These are phyloP conservation scores for Darevskia nairensis DNA, from an alignment of 2,797 vertebrate genomes.

Conservation along the genomic window DNA sequence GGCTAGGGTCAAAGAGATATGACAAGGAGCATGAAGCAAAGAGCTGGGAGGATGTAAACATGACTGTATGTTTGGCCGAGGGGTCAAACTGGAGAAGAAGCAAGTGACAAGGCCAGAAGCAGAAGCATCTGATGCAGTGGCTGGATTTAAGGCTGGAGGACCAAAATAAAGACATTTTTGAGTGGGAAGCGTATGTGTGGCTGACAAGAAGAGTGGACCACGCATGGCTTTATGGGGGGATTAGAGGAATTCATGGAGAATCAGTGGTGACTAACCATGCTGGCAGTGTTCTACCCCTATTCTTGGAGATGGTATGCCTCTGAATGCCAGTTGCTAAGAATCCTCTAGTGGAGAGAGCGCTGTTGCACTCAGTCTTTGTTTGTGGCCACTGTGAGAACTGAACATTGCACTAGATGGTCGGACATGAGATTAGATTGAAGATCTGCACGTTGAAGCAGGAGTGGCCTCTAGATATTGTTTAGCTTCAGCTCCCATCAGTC, in stretches of 20 bases:
- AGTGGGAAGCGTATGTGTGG: background rate
- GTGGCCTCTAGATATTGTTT: background rate
- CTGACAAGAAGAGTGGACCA: background rate
- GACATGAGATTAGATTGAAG: background rate
- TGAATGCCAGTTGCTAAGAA: too few species aligned
- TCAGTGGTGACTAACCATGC: too few species aligned
- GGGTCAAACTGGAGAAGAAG: background rate
- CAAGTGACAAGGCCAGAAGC: background rate
- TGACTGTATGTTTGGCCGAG: background rate
- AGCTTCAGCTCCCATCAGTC: too few species aligned
- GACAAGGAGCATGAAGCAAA: background rate
- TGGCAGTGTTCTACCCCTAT: too few species aligned
- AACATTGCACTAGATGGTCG: too few species aligned
- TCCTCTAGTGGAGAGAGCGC: too few species aligned
- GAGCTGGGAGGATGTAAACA: background rate
- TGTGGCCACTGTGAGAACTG: too few species aligned
- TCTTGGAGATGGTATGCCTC: too few species aligned
- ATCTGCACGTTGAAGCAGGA: background rate
- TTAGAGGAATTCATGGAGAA: too few species aligned
- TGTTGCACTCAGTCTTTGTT: too few species aligned
- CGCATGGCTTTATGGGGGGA: too few species aligned
- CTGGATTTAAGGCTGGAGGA: background rate
- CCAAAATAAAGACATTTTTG: background rate
- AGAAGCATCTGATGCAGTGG: background rate
- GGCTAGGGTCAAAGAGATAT: background rate